phyloP scores from a whole-genome alignment of 92 coral and sea anemone species.

The Palythoa grandis region DNA sequence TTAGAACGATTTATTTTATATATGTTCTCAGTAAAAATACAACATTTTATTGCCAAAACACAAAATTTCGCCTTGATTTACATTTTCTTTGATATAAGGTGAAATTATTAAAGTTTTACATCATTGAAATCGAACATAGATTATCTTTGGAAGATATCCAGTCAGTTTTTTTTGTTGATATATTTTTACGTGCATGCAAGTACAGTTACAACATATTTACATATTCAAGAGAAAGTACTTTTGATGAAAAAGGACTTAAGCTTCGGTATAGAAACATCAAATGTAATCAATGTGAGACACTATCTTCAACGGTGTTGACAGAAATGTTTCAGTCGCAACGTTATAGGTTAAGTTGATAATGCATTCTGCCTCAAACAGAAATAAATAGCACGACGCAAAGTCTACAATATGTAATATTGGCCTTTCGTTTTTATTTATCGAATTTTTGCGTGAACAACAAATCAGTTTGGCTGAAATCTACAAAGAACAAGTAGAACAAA shows the following conservation, averaged over 20 bases:
- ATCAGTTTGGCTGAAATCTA: not conserved
- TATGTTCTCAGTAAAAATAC: not conserved
- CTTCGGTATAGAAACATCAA: not conserved
- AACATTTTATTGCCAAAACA: not conserved
- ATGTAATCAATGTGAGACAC: not conserved
- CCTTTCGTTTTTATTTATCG: not conserved
- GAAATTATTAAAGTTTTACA: not conserved
- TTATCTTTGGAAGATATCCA: not conserved
- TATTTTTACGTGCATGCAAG: not conserved
- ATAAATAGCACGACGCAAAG: not conserved
- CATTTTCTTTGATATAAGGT: not conserved
- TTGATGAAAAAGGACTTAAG: slow-evolving; percentile 2
- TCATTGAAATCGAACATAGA: not conserved
- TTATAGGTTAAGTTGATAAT: not conserved
- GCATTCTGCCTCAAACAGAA: not conserved
- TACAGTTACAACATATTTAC: slow-evolving; percentile 11
- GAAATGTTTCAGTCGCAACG: not conserved
- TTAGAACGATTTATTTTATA: not conserved
- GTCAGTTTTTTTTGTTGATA: not conserved
- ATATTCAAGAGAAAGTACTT: slow-evolving; percentile 28
- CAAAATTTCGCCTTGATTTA: not conserved
- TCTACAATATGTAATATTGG: not conserved
- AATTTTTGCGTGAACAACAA: not conserved
- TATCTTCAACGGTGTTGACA: not conserved
- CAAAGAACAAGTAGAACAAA: not conserved